These are phyloP conservation scores for Choristoneura rosaceana DNA, from an alignment of 2,888 invertebrate species.

Conservation along the genomic window DNA sequence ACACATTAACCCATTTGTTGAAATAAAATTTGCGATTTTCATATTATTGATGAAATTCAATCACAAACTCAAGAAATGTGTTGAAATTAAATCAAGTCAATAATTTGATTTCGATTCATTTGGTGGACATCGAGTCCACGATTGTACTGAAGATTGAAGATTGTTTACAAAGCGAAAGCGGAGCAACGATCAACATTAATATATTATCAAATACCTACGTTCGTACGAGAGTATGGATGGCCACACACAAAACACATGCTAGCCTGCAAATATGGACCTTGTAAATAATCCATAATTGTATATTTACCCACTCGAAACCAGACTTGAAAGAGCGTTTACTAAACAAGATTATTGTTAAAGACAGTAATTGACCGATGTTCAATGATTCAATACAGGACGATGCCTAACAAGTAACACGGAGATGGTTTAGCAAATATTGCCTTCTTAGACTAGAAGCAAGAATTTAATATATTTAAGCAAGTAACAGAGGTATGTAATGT, in stretches of 20 bases:
- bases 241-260: conserved; percentile 38
- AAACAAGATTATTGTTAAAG: conserved; percentile 18
- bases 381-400: conserved; percentile 15
- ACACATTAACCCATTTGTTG: too few relatives aligned
- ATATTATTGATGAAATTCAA: too few relatives aligned
- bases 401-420: not conserved
- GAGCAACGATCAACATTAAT: not conserved
- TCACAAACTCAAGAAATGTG: too few relatives aligned
- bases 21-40: too few relatives aligned
- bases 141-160: not conserved
- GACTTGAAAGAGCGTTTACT: conserved; percentile 30
- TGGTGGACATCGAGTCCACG: conserved; percentile 18
- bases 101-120: too few relatives aligned
- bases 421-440: conserved; percentile 11
- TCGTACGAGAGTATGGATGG: not conserved
- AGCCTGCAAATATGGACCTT: conserved; percentile 36
- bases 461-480: not conserved
- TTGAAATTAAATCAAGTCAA: too few relatives aligned
- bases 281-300: conserved; percentile 53
- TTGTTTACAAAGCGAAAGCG: not conserved
- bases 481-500: not conserved
- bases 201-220: not conserved
- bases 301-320: conserved; percentile 62
- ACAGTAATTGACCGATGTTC: conserved; percentile 22
- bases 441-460: conserved; percentile 6